Conservation (phyloP, 2,888 invertebrate species). For the Tholera decimalis region DNA sequence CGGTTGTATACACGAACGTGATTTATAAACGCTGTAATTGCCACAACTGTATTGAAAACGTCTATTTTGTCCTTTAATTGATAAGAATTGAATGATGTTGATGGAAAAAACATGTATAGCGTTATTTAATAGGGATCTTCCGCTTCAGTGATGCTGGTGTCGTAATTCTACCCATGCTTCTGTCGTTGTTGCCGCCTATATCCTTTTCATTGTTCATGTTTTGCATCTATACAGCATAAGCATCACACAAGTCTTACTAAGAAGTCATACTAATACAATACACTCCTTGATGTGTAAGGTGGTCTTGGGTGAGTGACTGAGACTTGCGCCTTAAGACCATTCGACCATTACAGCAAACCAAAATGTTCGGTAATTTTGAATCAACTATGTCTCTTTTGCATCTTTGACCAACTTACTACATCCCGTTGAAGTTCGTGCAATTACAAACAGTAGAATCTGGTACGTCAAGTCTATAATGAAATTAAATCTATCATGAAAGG, state of each 20-base stretch:
- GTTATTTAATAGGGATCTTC: conserved; percentile 7
- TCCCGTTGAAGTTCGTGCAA: background rate
- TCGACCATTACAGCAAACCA: no score
- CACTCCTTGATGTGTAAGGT: background rate
- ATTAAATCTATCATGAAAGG: no score
- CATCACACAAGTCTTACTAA: background rate
- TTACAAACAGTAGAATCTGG: background rate
- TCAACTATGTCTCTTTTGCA: background rate
- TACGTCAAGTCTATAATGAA: background rate
- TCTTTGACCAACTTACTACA: no score
- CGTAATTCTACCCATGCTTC: background rate
- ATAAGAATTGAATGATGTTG: conserved; percentile 22
- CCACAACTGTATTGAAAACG: conserved; percentile 2
- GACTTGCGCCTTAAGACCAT: background rate
- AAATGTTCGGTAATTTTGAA: background rate
- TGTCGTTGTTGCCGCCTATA: background rate
- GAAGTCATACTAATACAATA: background rate
- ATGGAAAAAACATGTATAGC: background rate
- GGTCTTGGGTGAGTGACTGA: background rate
- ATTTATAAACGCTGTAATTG: conserved; percentile 43
- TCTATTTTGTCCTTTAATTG: conserved; percentile 34
- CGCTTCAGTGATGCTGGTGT: background rate
- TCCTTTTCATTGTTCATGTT: background rate
- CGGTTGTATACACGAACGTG: conserved; percentile 18
- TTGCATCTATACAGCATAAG: background rate